Evolutionary conservation across 64 coral and sea anemone genomes (phyloP).

Genomic region (Trachythela sp.): DNA sequence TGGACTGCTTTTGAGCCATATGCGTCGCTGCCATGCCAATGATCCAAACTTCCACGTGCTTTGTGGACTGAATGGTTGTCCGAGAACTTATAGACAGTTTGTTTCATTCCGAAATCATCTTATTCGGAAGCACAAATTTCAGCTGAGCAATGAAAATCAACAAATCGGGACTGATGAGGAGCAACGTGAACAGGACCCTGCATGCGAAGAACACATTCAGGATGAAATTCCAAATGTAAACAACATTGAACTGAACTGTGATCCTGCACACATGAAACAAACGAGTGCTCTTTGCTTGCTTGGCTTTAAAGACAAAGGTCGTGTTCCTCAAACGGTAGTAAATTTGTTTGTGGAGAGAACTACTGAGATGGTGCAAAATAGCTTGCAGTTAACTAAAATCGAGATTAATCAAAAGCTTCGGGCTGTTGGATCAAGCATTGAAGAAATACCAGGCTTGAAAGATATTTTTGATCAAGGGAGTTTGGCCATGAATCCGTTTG

Average conservation of each 20-base stretch:
- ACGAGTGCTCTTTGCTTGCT: slow-evolving; percentile 4
- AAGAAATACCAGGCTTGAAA: slow-evolving; percentile 2
- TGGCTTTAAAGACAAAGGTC: neutral
- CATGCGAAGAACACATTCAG: too few relatives aligned
- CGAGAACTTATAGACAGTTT: slow-evolving; percentile 21
- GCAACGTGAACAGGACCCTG: too few relatives aligned
- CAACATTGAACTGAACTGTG: neutral
- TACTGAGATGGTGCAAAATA: slow-evolving; percentile 28
- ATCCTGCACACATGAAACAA: neutral
- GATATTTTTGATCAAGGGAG: slow-evolving; percentile 22
- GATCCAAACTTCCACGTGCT: slow-evolving; percentile 27
- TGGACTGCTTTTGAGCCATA: slow-evolving; percentile 2
- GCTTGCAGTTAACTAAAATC: neutral
- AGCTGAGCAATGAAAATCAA: too few relatives aligned
- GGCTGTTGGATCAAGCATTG: slow-evolving; percentile 1
- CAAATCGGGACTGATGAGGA: too few relatives aligned
- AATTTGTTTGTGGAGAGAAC: slow-evolving; percentile 31
- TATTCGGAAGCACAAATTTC: neutral
- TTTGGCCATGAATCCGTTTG: slow-evolving; percentile 17
- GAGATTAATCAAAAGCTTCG: neutral
- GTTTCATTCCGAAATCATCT: slow-evolving; percentile 21
- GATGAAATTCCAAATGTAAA: neutral
- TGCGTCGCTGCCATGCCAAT: neutral
- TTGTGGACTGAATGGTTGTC: slow-evolving; percentile 37
- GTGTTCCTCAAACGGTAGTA: slow-evolving; percentile 24